Evolutionary conservation across 2,888 invertebrate species (phyloP).

Genomic region (Chrysolina oricalcia): DNA sequence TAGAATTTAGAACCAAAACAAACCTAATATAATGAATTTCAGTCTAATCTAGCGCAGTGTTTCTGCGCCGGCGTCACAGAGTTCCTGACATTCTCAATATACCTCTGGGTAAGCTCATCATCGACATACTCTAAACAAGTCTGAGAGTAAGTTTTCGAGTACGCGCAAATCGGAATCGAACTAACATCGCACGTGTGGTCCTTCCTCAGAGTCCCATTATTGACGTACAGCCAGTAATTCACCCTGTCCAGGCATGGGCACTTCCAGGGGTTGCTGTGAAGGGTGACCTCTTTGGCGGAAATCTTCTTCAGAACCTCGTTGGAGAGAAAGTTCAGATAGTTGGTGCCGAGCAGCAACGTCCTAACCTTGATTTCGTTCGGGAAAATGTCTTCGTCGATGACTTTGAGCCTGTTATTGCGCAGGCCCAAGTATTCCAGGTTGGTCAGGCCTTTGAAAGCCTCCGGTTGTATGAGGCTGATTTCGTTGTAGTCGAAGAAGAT

Average conservation of each 20-base stretch:
- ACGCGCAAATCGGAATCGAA: not conserved
- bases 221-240: slow-evolving; percentile 48
- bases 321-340: slow-evolving; percentile 58
- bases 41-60: not conserved
- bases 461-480: slow-evolving; percentile 37
- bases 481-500: slow-evolving; percentile 58
- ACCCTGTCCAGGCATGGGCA: slow-evolving; percentile 58
- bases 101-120: slow-evolving; percentile 38
- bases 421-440: not conserved
- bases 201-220: not conserved
- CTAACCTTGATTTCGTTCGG: slow-evolving; percentile 36
- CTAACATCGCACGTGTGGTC: not conserved
- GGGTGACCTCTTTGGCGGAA: slow-evolving; percentile 46
- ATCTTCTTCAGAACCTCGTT: slow-evolving; percentile 52
- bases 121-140: slow-evolving; percentile 51
- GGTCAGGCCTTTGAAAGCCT: not conserved
- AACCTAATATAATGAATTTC: not conserved
- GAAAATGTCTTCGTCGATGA: slow-evolving; percentile 54
- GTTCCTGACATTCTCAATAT: not conserved
- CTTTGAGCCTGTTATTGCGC: slow-evolving; percentile 36
- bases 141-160: slow-evolving; percentile 34
- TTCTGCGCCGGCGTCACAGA: not conserved
- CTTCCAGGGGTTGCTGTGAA: slow-evolving; percentile 60
- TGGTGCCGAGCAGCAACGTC: slow-evolving; percentile 25
- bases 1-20: too few species aligned